phyloP scores from a whole-genome alignment of 2,888 invertebrate genomes.

The Habroteleia sp. region DNA sequence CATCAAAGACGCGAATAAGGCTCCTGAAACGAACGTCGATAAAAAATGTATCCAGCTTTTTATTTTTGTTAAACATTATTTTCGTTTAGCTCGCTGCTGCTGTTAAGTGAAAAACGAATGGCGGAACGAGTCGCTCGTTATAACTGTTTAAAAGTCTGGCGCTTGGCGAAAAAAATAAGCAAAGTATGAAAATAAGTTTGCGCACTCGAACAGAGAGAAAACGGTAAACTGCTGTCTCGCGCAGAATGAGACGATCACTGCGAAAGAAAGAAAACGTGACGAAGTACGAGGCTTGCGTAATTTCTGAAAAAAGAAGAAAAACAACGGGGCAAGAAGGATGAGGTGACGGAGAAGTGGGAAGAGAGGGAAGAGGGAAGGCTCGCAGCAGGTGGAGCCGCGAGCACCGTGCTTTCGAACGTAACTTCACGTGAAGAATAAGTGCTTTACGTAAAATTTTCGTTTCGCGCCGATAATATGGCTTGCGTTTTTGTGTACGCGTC shows the following conservation, averaged over 20 bases:
- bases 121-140: constrained; percentile 4
- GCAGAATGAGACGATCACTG: constrained; percentile 45
- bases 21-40: constrained; percentile 1
- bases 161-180: constrained; percentile 14
- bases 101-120: constrained; percentile 12
- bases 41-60: constrained; percentile 1
- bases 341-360: constrained; percentile 6
- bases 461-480: constrained; percentile 3
- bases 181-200: constrained; percentile 46
- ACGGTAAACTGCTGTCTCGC: constrained; percentile 56
- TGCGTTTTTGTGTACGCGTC: constrained; percentile 11
- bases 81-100: constrained; percentile 1
- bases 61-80: constrained; percentile 1
- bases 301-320: constrained; percentile 45
- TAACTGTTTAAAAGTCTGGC: constrained; percentile 27
- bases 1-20: not conserved
- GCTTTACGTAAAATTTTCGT: constrained; percentile 37
- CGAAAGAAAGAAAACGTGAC: constrained; percentile 58
- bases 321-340: no score
- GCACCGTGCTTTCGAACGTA: constrained; percentile 34
- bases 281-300: constrained; percentile 60
- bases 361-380: constrained; percentile 6
- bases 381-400: constrained; percentile 14
- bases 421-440: constrained; percentile 40
- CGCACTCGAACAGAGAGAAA: constrained; percentile 44